Percentiles rank a stretch among this genome's conserved stretches.
phyloP scores from a whole-genome alignment of 2,797 vertebrate genomes.

The Cyprinodon diabolis region DNA sequence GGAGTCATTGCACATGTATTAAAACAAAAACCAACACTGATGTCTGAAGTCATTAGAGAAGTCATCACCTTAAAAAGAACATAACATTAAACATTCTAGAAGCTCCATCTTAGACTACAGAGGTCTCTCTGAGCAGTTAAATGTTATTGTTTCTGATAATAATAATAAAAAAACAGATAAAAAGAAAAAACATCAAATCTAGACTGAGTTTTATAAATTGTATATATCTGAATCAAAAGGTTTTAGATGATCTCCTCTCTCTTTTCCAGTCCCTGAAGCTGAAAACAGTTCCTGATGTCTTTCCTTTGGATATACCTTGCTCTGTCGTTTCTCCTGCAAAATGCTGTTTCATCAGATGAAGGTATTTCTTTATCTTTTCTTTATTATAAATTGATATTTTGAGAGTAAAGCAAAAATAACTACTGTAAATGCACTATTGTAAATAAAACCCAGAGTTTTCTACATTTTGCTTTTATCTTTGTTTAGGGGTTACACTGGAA shows the following conservation, averaged over 20 bases:
- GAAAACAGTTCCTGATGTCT: slow-evolving; percentile 20
- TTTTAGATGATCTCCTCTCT: background rate
- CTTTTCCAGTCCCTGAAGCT: background rate
- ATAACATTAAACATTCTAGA: no score
- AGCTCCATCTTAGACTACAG: no score
- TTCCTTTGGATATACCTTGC: background rate
- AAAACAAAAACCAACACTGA: no score
- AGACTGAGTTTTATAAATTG: no score
- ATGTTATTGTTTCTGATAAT: no score
- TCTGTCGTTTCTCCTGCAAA: slow-evolving; percentile 19
- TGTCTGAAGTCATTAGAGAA: no score
- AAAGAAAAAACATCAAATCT: no score
- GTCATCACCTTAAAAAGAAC: no score
- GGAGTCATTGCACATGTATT: no score
- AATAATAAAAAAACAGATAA: no score
- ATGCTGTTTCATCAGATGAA: background rate
- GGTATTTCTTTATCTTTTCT: slow-evolving; percentile 1
- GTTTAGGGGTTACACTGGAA: fast-evolving
- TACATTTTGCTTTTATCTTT: background rate
- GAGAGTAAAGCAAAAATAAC: background rate
- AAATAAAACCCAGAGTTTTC: background rate
- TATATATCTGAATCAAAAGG: no score
- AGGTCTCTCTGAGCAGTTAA: no score
- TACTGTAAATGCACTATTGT: background rate
- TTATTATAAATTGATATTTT: background rate